Conservation (phyloP, 2,113 vertebrate species). For the Urocolius indicus region DNA sequence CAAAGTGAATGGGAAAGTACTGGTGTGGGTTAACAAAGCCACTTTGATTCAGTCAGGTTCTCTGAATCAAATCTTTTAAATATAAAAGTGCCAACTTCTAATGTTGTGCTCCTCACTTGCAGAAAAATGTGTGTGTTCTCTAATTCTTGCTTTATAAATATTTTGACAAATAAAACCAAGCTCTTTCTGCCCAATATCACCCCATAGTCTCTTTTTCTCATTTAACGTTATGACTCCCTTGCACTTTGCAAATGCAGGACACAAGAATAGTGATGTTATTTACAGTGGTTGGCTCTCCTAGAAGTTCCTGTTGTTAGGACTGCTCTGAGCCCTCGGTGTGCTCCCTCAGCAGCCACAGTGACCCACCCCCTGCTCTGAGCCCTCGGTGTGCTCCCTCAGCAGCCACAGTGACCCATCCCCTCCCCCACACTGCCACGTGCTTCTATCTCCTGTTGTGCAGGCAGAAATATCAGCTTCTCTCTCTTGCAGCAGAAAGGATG, state of each 20-base stretch:
- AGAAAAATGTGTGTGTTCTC: background rate
- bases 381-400: fast-evolving
- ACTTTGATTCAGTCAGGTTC: background rate
- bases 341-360: background rate
- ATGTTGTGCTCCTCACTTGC: background rate
- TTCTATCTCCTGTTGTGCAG: background rate
- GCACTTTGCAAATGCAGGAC: background rate
- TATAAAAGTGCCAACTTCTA: background rate
- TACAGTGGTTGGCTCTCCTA: background rate
- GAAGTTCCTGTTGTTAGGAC: background rate
- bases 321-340: background rate
- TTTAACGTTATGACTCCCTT: background rate
- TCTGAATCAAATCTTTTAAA: background rate
- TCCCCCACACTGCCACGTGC: fast-evolving
- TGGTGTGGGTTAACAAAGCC: background rate
- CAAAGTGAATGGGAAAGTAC: background rate
- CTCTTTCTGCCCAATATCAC: background rate
- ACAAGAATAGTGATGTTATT: background rate
- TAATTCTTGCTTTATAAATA: background rate
- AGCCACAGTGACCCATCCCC: background rate
- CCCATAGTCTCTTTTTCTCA: background rate
- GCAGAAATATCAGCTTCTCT: background rate
- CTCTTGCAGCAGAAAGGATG: fast-evolving
- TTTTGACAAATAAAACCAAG: background rate
- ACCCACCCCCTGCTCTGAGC: background rate